These are phyloP conservation scores for Brachionus koreanus DNA, from an alignment of 1,140 invertebrate species.

Conservation along the genomic window DNA sequence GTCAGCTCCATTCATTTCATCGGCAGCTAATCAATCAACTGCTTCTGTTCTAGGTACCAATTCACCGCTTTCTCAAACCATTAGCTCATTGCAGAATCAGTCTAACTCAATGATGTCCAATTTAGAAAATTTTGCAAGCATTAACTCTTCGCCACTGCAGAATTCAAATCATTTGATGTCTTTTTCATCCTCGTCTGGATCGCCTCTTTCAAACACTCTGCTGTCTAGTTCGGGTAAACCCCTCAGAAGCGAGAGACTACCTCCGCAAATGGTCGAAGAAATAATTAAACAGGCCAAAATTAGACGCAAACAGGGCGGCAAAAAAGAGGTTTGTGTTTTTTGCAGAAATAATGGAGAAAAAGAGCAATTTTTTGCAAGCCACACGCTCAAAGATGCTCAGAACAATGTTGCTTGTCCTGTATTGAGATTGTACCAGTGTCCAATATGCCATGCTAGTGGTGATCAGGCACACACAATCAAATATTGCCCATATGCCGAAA, in stretches of 20 bases:
- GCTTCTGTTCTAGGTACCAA: slow-evolving; percentile 21
- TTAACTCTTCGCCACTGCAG: neutral
- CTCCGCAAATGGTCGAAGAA: slow-evolving; percentile 32
- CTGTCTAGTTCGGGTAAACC: slow-evolving; percentile 21
- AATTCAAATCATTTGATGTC: neutral
- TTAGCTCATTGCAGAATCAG: neutral
- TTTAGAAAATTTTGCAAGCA: neutral
- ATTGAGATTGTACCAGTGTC: slow-evolving; percentile 45
- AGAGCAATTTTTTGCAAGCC: slow-evolving; percentile 39
- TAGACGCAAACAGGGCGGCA: slow-evolving; percentile 15
- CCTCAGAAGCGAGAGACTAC: slow-evolving; percentile 22
- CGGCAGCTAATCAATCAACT: neutral
- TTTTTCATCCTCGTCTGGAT: neutral
- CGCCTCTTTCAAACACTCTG: neutral
- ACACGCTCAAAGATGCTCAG: slow-evolving; percentile 24
- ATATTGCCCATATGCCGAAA: slow-evolving; percentile 45
- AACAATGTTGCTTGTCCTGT: slow-evolving; percentile 45
- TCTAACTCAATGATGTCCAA: neutral
- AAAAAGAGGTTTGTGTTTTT: slow-evolving; percentile 45
- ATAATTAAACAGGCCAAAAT: slow-evolving; percentile 35
- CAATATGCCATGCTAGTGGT: slow-evolving; percentile 45
- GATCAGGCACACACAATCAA: slow-evolving; percentile 46
- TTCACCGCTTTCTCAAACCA: neutral
- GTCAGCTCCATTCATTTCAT: slow-evolving; percentile 24
- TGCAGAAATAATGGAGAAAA: slow-evolving; percentile 45